Evolutionary conservation across 2,888 invertebrate species (phyloP), one percentile per base, ranked within the genome.

Genomic region (Microctonus hyperodae): DNA sequence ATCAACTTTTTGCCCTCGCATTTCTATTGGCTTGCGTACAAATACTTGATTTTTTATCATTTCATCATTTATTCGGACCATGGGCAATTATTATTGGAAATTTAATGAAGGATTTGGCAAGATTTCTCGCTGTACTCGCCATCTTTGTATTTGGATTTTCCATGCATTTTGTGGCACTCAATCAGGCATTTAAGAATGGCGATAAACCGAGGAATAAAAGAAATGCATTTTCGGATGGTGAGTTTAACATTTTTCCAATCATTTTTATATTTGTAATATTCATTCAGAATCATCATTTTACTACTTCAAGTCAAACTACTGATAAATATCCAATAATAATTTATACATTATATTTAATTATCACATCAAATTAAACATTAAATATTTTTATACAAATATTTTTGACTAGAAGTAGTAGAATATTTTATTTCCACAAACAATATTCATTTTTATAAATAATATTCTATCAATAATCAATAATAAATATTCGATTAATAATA

Each of bases 1-100:
- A 99, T 86, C 98, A 99, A 85, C 90, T 98, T 81, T 96, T 99
- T 81, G 98, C 98, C 0, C 87, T 98, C 80, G 95, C 97, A 65
- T 93, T 99, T 83, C 88, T 99, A 69, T 87, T 98, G 77, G 97
- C 97, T 64, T 99, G 98, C 86, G 97, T 99, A 58, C 97, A 98
- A 86, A 95, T 98, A 79, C 87, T 98, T 80, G 96, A 97, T 86
- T 99, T 99, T 84, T 87, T 99, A 58, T 98, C 98, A 25, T 99
- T 99, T 84, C 99, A 99, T 85, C 97, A 99, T 85, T 88, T 99
- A 22, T 99, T 99, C 83, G 99, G 99, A 56, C 99, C 99, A 0
- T 99, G 99, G 99, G 98, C 98, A 35, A 99, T 99, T 81, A 99
- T 99, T 83, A 99, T 99, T 79, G 95, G 98, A 23, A 94, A 95